Conservation (phyloP, 2,113 vertebrate species). For the Guaruba guarouba region DNA sequence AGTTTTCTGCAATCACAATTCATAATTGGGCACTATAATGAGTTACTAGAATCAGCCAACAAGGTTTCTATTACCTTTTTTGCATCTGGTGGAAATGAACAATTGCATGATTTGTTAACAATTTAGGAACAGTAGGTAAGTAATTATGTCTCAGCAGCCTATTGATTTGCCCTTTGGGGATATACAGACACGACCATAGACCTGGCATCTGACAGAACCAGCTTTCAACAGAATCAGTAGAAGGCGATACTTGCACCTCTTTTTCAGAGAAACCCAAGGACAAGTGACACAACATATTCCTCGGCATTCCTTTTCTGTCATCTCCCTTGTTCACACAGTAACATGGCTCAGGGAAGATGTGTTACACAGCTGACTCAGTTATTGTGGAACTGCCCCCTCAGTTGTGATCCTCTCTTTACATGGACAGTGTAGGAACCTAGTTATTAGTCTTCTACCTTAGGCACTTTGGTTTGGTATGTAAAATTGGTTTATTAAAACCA, state of each 20-base stretch:
- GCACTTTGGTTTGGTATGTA: fast-evolving
- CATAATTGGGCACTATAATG: not conserved
- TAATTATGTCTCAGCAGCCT: slow-evolving; percentile 16
- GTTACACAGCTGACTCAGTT: not conserved
- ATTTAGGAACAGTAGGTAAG: slow-evolving; percentile 14
- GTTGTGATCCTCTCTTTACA: not conserved
- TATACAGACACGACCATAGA: not conserved
- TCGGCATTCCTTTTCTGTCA: not conserved
- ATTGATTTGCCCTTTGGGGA: not conserved
- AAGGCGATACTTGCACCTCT: fast-evolving
- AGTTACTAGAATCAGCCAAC: not conserved
- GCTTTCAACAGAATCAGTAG: not conserved
- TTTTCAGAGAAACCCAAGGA: not conserved
- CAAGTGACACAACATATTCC: not conserved
- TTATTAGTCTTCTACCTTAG: not conserved
- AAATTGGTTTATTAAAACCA: not conserved
- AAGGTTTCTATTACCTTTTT: not conserved
- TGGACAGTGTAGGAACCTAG: fast-evolving
- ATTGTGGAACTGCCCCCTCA: not conserved
- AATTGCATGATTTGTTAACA: not conserved
- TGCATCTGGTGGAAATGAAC: not conserved
- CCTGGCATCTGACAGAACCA: not conserved
- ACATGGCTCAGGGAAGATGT: not conserved
- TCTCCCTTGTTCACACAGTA: not conserved
- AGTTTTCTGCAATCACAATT: not conserved